A percentile compares a stretch with the other conserved stretches of the same genome.
Conservation (phyloP, 1,140 invertebrate genomes). For the Drepana arcuata region DNA sequence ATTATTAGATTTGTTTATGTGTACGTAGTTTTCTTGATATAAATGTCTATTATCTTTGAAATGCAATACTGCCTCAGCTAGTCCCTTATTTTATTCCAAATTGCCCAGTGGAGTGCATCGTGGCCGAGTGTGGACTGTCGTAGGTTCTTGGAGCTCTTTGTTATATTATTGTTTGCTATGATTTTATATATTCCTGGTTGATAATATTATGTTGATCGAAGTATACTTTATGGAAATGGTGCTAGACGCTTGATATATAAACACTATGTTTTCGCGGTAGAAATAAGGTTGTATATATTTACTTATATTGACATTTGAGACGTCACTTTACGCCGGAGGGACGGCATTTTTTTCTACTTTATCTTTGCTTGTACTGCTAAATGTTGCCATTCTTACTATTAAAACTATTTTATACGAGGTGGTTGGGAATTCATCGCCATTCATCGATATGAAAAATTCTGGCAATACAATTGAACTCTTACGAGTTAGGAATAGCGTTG, state of each 20-base stretch:
- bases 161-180: slow-evolving; percentile 49
- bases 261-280: slow-evolving; percentile 42
- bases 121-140: slow-evolving; percentile 11
- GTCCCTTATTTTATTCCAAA: slow-evolving; percentile 53
- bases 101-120: slow-evolving; percentile 34
- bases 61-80: slow-evolving; percentile 55
- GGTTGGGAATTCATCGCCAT: too few relatives aligned
- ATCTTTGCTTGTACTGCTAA: slow-evolving; percentile 17
- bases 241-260: slow-evolving; percentile 59
- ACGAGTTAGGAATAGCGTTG: too few relatives aligned
- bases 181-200: slow-evolving; percentile 44
- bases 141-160: slow-evolving; percentile 30
- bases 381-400: slow-evolving; percentile 33
- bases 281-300: slow-evolving; percentile 42
- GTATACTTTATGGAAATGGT: slow-evolving; percentile 63
- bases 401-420: slow-evolving; percentile 12
- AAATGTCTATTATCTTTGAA: slow-evolving; percentile 34
- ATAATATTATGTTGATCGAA: slow-evolving; percentile 60
- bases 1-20: slow-evolving; percentile 39
- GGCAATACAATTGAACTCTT: too few relatives aligned
- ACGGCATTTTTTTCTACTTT: slow-evolving; percentile 7
- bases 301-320: slow-evolving; percentile 1
- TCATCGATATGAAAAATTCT: too few relatives aligned
- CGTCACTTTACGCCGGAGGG: too few relatives aligned
- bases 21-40: slow-evolving; percentile 34